Base-by-base conservation (phyloP, 1,140 invertebrate species). In the Drosophila gunungcola region DNA sequence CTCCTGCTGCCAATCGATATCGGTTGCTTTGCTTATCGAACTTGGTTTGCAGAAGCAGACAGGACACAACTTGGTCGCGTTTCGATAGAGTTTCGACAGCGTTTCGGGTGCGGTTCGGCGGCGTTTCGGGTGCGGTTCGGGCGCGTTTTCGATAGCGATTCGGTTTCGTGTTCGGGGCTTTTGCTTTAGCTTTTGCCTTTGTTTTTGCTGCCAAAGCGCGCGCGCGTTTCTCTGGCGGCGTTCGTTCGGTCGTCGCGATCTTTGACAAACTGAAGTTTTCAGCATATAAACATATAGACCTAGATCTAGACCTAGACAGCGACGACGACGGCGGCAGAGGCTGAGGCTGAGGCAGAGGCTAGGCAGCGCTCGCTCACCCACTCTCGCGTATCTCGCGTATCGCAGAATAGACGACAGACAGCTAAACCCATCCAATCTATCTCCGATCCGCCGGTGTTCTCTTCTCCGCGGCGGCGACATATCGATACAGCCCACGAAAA, bases 211-310 rank as follows among this genome's bases (percentile, higher is more conserved):
- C 25, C 45, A 48, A 51, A 45, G 73, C 78, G 78, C 79, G 79
- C 73, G 80, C 79, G 69, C 86, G 72, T 85, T 67, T 73, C 73
- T 61, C 68, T 72, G 53, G 67, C 83, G 67, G 60, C 84, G 84
- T 88, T 88, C 86, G 82, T 86, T 85, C 73, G 74, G 78, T 85
- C 70, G 82, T 67, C 81, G 81, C 85, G 85, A 84, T 90, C 85
- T 90, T 90, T 79, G 85, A 85, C 85, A 90, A 90, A 90, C 86
- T 90, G 76, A 90, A 90, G 86, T 90, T 81, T 83, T 64, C 63
- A 32, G 46, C 62, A 32, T 41, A 41, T 61, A 42, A 38, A 64
- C 63, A 67, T 41, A 67, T 49, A 67, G 60, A 64, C 45, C 60
- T 56, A 52, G 62, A 70, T 49, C 70, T 11, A 39, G 53, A 61